These are phyloP conservation scores for Talpa occidentalis DNA, from an alignment of 2,113 vertebrate genomes.

Conservation along the genomic window DNA sequence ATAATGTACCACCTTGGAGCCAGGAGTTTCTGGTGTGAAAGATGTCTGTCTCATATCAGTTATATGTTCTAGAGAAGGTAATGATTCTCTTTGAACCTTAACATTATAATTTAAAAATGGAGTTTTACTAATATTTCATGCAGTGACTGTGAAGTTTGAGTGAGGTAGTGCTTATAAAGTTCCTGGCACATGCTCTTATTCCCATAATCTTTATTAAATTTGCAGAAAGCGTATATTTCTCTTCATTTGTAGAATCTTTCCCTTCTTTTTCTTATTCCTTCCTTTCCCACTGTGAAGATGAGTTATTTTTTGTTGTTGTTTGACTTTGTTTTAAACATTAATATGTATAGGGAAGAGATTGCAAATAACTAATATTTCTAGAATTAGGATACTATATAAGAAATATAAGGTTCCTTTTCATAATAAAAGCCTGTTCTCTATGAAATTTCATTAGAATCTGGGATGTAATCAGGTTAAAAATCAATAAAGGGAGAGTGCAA, in stretches of 20 bases:
- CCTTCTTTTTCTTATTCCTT: not conserved
- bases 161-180: not conserved
- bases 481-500: not conserved
- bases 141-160: not conserved
- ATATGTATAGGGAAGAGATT: not conserved
- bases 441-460: not conserved
- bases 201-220: not conserved
- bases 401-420: not conserved
- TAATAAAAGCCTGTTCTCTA: not conserved
- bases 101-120: not conserved
- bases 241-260: not conserved
- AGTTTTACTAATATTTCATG: not conserved
- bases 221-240: not conserved
- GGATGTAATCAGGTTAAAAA: not conserved
- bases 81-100: not conserved
- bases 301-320: not conserved
- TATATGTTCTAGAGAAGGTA: not conserved
- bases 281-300: not conserved
- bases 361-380: not conserved
- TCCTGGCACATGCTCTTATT: not conserved
- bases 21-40: not conserved
- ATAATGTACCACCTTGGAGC: not conserved
- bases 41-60: not conserved
- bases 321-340: not conserved
- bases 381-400: not conserved